Percentiles rank a stretch among this genome's conserved stretches.
phyloP scores from a whole-genome alignment of 1,140 invertebrate genomes.

The Diachasmimorpha longicaudata region DNA sequence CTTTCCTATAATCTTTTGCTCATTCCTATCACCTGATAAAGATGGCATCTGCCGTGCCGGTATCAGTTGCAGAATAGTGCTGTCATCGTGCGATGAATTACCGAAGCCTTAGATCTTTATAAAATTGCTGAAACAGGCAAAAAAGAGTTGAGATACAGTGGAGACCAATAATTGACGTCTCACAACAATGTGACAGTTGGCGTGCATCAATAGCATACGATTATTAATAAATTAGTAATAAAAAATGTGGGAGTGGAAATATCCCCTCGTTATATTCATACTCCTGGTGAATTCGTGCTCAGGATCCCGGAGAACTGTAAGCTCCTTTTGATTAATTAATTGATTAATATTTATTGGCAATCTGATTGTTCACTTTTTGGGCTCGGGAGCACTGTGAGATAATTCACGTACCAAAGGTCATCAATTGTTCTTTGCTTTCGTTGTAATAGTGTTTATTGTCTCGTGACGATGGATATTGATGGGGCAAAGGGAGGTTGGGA shows the following conservation, averaged over 20 bases:
- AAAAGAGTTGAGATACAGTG: too few species aligned
- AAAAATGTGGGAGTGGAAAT: not conserved
- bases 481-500: not conserved
- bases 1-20: too few species aligned
- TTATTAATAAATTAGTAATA: not conserved
- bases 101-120: too few species aligned
- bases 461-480: not conserved
- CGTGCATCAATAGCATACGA: not conserved
- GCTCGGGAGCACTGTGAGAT: not conserved
- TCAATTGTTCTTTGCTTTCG: not conserved
- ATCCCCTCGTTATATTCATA: not conserved
- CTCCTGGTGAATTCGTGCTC: not conserved
- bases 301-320: constrained; percentile 15
- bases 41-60: too few species aligned
- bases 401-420: not conserved
- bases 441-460: not conserved
- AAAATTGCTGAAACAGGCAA: too few species aligned
- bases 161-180: not conserved
- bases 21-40: too few species aligned
- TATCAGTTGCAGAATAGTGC: too few species aligned
- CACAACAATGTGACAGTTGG: constrained; percentile 17
- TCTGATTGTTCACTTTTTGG: too few species aligned
- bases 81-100: too few species aligned
- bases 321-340: not conserved
- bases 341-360: too few species aligned